Evolutionary conservation across 92 coral and sea anemone species (phyloP).

Genomic region (Paragorgia papillata): DNA sequence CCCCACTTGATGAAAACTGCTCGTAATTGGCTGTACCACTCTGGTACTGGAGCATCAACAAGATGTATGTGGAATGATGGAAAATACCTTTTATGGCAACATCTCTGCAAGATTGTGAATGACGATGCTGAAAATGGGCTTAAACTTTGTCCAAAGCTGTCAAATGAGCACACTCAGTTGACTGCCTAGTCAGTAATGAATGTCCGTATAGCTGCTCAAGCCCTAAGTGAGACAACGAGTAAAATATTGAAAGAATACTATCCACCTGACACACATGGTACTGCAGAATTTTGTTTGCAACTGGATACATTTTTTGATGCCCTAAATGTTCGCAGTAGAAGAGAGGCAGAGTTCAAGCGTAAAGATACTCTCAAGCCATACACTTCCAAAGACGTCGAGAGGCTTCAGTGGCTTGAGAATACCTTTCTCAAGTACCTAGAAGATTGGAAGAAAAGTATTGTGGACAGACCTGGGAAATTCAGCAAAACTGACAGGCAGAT

Average conservation of each 20-base stretch:
- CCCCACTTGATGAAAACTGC: not conserved
- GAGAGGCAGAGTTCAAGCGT: too few relatives aligned
- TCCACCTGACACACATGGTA: not conserved
- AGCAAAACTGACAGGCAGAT: slow-evolving; percentile 55
- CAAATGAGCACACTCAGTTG: not conserved
- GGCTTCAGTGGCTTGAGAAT: slow-evolving; percentile 21
- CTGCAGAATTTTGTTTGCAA: too few relatives aligned
- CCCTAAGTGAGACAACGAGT: not conserved
- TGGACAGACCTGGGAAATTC: slow-evolving; percentile 67
- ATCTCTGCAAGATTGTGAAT: not conserved
- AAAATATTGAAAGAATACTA: too few relatives aligned
- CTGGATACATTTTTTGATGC: too few relatives aligned
- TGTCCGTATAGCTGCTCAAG: slow-evolving; percentile 6
- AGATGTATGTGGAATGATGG: slow-evolving; percentile 15
- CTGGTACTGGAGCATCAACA: not conserved
- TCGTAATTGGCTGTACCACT: slow-evolving; percentile 13
- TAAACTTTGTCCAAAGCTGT: slow-evolving; percentile 1
- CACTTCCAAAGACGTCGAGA: not conserved
- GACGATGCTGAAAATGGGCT: slow-evolving; percentile 5
- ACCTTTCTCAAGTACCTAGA: slow-evolving; percentile 52
- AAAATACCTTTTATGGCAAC: not conserved
- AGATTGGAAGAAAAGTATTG: slow-evolving; percentile 57
- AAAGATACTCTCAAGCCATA: not conserved
- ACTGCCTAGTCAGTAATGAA: not conserved
- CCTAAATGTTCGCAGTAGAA: too few relatives aligned